Conservation (phyloP, 2,797 vertebrate species). For the Setipinna tenuifilis region DNA sequence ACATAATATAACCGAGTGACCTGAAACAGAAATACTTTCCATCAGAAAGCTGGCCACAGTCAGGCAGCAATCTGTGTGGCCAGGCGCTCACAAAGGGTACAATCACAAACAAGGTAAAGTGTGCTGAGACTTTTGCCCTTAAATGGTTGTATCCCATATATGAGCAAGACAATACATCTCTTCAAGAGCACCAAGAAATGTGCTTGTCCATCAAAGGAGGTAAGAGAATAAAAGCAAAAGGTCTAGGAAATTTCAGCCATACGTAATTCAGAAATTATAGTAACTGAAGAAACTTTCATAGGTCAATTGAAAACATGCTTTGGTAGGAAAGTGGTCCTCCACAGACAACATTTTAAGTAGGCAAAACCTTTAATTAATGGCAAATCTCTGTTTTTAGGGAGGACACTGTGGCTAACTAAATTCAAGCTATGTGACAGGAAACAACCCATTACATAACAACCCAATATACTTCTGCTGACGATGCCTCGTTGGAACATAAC, state of each 20-base stretch:
- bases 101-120: neutral
- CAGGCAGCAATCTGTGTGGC: neutral
- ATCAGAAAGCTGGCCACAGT: neutral
- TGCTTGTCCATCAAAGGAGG: neutral
- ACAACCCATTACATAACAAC: slow-evolving; percentile 1
- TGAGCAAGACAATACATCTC: neutral
- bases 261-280: neutral
- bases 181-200: neutral
- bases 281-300: neutral
- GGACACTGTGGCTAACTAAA: neutral
- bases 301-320: neutral
- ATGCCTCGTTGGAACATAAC: neutral
- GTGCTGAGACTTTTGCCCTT: neutral
- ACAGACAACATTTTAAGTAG: neutral
- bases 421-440: neutral
- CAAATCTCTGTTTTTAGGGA: neutral
- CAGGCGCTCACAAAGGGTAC: neutral
- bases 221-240: neutral
- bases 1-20: slow-evolving; percentile 20
- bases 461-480: neutral
- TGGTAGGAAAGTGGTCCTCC: neutral
- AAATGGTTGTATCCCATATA: neutral
- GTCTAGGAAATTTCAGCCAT: neutral
- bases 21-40: slow-evolving; percentile 11
- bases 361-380: neutral